Percentiles rank a stretch among this genome's conserved stretches.
Evolutionary conservation across 2,113 vertebrate genomes (phyloP).

Genomic region (Scartelaos histophorus): DNA sequence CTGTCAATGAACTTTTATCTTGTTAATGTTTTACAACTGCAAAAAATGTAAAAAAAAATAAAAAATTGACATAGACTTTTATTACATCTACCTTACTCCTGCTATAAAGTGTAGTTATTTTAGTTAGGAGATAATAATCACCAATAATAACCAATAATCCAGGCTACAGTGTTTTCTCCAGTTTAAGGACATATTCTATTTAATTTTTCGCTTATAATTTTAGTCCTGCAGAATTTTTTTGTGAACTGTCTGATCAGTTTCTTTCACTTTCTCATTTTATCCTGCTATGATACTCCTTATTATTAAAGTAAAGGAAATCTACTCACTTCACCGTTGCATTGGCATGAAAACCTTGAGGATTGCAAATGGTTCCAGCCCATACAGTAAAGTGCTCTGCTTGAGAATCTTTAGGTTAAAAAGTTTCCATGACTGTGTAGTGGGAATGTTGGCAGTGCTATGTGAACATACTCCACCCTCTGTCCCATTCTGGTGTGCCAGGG

Average conservation of each 20-base stretch:
- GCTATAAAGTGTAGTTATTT: no score
- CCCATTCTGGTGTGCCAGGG: conserved; percentile 61
- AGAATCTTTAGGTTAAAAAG: conserved; percentile 64
- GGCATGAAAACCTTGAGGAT: background rate
- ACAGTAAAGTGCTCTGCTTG: conserved; percentile 32
- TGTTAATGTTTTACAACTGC: background rate
- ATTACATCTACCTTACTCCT: no score
- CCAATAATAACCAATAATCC: no score
- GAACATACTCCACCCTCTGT: conserved; percentile 65
- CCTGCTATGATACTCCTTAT: no score
- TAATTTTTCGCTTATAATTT: background rate
- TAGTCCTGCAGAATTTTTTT: background rate
- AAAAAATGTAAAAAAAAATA: no score
- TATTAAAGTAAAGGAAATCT: background rate
- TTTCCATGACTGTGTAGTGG: conserved; percentile 66
- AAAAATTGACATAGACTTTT: no score
- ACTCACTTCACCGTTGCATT: background rate
- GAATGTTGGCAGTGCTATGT: conserved; percentile 68
- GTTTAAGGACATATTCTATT: background rate
- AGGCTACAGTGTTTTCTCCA: no score
- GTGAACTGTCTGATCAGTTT: background rate
- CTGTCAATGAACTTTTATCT: no score
- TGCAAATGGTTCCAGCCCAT: conserved; percentile 8
- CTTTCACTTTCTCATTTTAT: background rate
- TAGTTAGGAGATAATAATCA: no score